Evolutionary conservation across 2,888 invertebrate genomes (phyloP), one percentile per base, ranked within the genome.

Genomic region (Pterostichus niger): DNA sequence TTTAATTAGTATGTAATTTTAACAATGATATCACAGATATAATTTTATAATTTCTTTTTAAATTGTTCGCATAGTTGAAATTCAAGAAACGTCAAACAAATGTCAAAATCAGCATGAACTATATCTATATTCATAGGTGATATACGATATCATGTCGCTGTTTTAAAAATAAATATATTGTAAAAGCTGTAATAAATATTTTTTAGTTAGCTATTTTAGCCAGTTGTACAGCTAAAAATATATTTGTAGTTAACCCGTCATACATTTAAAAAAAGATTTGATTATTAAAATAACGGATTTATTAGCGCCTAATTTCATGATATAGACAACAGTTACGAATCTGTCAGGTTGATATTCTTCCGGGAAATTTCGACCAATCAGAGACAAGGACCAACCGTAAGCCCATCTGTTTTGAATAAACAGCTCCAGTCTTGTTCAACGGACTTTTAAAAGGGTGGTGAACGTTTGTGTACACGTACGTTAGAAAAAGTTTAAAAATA

Each of bases 301-400:
- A 82, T 13, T 10, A 52, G 75, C 59, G n/a, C 6, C 82, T 85
- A 80, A 11, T n/a, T 80, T 80, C 80, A 80, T 33, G 15, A 7
- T 13, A 7, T 24, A 68, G 15, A 11, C 31, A 49, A 46, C 61
- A 59, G 56, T 59, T 59, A 49, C 49, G 49, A 31, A 64, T 71
- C 49, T 56, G 78, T 54, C 78, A 78, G 44, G 59, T 44, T 59
- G 33, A 61, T 78, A 52, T 80, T 46, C 80, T 64, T 64, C 68
- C 64, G 80, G 68, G 33, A 80, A 80, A 35, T 40, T 35, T 56
- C 71, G 84, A 85, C 82, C 85, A 85, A 82, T 84, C 82, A 81
- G 80, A 84, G 52, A 83, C 79, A 31, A 84, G 77, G 11, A 84
- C 52, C 82, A 85, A 85, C 82, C 17, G 83, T 54, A 77, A 54